Base-by-base conservation (phyloP, 1,140 invertebrate species). In the Diploscapter pachys region DNA sequence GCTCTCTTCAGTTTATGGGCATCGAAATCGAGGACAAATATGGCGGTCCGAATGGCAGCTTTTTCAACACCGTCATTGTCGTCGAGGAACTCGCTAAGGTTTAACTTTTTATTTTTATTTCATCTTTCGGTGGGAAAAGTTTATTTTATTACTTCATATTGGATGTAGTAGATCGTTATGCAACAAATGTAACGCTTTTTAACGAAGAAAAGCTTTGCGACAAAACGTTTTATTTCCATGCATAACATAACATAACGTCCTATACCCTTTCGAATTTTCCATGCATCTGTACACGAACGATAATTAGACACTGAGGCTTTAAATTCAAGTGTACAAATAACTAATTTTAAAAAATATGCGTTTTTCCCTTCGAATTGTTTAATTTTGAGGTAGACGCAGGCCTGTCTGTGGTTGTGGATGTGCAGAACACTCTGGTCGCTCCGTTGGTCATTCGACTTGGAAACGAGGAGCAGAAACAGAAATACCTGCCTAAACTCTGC, bases 371-470 rank as follows among this genome's bases (percentile, higher is more conserved):
- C n/a, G 2, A 13, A 48, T 64, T 64, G 0, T 9, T 64, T 2
- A 50, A 4, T 31, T 53, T 49, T 71, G 50, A 72, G 88, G 92
- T 96, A 6, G 94, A 97, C 86, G 90, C 93, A 2, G 89, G 93
- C 0, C 90, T 97, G 2, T 91, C 91, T 49, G 91, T 93, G 1
- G 88, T 93, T 5, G 92, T 93, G 50, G 79, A 80, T 53, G 92
- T 97, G 76, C 95, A 97, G 80, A 97, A 96, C 81, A 97, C 96
- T 0, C 86, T 98, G 4, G 91, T 96, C 1, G 94, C 93, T 86
- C 91, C 91, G 1, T 87, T 90, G 6, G 81, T 91, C 55, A 79
- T 82, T 4, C 85, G 87, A 64, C 82, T 87, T 67, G 90, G 89
- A 49, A 89, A 87, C n/a, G 80, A 87, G 68, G 89, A 89, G 80